These are phyloP conservation scores for Osedax fenrisi DNA, from an alignment of 2,888 invertebrate genomes.

Conservation along the genomic window DNA sequence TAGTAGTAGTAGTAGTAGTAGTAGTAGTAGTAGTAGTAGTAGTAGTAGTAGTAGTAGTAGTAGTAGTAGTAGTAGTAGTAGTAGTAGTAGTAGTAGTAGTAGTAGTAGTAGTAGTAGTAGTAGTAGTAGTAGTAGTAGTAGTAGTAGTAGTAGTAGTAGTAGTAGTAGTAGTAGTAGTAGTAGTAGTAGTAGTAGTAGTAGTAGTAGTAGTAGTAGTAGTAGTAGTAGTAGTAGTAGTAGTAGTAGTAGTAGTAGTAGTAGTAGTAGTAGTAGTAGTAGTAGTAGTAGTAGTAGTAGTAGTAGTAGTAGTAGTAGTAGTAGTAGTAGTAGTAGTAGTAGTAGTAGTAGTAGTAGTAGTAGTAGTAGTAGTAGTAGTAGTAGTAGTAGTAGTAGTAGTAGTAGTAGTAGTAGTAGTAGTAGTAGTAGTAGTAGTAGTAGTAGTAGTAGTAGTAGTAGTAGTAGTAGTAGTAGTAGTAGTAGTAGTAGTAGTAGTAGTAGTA, in stretches of 20 bases:
- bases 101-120: neutral
- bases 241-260: constrained; percentile 31
- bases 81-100: constrained; percentile 9
- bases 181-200: constrained; percentile 31
- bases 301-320: constrained; percentile 31
- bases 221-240: no score
- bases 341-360: constrained; percentile 30
- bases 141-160: no score
- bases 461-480: constrained; percentile 12
- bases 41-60: constrained; percentile 26
- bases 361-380: constrained; percentile 31
- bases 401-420: constrained; percentile 25
- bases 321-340: constrained; percentile 32
- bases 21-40: constrained; percentile 26
- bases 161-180: no score
- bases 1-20: constrained; percentile 29
- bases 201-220: constrained; percentile 31
- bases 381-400: constrained; percentile 30
- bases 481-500: neutral
- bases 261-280: constrained; percentile 31
- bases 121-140: constrained; percentile 4
- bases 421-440: constrained; percentile 27
- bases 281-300: no score
- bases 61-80: constrained; percentile 24
- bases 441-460: constrained; percentile 26